These are phyloP conservation scores for Varanus komodoensis DNA, from an alignment of 2,113 vertebrate genomes.

Conservation along the genomic window DNA sequence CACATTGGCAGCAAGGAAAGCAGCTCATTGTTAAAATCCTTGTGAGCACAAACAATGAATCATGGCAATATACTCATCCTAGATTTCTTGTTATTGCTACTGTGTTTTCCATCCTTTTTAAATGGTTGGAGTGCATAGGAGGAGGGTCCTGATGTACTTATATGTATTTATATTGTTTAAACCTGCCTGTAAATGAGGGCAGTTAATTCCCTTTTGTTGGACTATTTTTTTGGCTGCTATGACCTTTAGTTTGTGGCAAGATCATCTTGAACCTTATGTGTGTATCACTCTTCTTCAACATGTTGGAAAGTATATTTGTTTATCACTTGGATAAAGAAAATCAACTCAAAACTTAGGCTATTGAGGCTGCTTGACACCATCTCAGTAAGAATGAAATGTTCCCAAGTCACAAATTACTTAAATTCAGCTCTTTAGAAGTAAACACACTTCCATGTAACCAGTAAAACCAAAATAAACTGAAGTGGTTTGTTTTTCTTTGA, in stretches of 20 bases:
- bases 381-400: conserved; percentile 58
- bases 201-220: not conserved
- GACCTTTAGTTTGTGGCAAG: not conserved
- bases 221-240: not conserved
- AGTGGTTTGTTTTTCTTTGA: conserved; percentile 58
- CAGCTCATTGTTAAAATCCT: not conserved
- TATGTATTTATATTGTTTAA: not conserved
- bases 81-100: no score
- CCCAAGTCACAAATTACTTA: conserved; percentile 54
- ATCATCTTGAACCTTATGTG: not conserved
- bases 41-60: not conserved
- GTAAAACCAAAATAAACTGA: conserved; percentile 49
- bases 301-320: not conserved
- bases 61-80: not conserved
- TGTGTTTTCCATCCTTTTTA: not conserved
- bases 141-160: not conserved
- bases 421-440: conserved; percentile 32
- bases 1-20: not conserved
- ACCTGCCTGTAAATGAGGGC: not conserved
- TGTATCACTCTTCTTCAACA: not conserved
- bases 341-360: conserved; percentile 3
- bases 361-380: not conserved
- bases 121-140: not conserved
- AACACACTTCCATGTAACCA: conserved; percentile 49
- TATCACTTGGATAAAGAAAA: not conserved